phyloP scores from a whole-genome alignment of 1,140 invertebrate genomes.

The Drosophila athabasca region DNA sequence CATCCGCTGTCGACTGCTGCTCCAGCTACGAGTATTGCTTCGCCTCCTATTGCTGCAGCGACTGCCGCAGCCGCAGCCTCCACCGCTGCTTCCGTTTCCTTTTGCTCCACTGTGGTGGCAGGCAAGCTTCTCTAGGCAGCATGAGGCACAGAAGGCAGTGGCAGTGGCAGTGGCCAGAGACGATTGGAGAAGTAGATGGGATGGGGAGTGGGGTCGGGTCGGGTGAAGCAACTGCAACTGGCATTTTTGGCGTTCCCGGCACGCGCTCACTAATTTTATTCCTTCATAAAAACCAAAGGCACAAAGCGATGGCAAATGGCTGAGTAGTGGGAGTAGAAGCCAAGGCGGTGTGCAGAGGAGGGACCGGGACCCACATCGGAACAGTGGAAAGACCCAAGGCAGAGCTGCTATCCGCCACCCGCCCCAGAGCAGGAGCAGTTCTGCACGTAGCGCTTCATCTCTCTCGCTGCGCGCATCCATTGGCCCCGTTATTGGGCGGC shows the following conservation, averaged over 20 bases:
- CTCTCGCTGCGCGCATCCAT: conserved; percentile 6
- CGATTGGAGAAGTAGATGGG: no score
- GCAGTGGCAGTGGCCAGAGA: no score
- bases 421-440: not conserved
- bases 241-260: conserved; percentile 67
- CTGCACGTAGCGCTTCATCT: conserved; percentile 27
- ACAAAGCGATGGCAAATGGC: conserved; percentile 31
- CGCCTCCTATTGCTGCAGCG: no score
- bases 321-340: conserved; percentile 3
- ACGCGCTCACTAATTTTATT: conserved; percentile 80
- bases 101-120: conserved; percentile 1
- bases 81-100: conserved; percentile 16
- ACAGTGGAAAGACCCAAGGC: conserved; percentile 9
- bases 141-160: no score
- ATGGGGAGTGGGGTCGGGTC: not conserved
- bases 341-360: no score
- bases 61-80: not conserved
- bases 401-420: no score
- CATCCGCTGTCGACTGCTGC: no score
- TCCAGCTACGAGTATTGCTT: no score
- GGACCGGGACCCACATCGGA: not conserved
- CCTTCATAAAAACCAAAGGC: conserved; percentile 74
- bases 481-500: conserved; percentile 32
- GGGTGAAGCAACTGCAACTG: conserved; percentile 37
- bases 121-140: conserved; percentile 2